Base-by-base conservation (phyloP, 2,888 invertebrate species). In the Agrochola circellaris region DNA sequence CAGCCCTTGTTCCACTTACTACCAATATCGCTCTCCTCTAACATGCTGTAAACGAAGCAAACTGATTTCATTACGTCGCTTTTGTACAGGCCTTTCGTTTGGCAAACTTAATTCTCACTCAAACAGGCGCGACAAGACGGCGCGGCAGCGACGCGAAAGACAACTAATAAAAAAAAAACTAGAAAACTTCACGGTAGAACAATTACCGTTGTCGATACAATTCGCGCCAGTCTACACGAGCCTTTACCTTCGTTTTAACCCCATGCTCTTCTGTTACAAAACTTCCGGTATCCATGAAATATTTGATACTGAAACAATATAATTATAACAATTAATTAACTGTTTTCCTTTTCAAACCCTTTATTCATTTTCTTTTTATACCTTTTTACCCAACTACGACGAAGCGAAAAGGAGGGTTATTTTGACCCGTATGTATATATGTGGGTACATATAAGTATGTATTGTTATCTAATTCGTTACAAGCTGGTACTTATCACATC, bases 291-390 rank as follows among this genome's bases (percentile, higher is more conserved):
- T 51, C 23, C 38, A 38, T n/a, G 51, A 20, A 56, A 70, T 26
- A 69, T 48, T 9, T 62, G 9, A 11, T 51, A 54, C n/a, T 54
- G n/a, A 62, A 67, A 79, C 56, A 64, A 58, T 58, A 64, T 30
- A 71, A 66, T 71, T 11, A 42, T 67, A 42, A 71, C 38, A 67
- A 56, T 67, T 48, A 34, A 78, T 20, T 42, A 30, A 8, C 5
- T 23, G 1, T 38, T 69, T 62, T 67, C 45, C 26, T 56, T 67
- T 67, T 56, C 13, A 26, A 61, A 26, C 8, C 34, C 45, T 62
- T 65, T 38, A 65, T 20, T n/a, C 11, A 30, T 30, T 64, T 71
- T 20, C 45, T 30, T 71, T 71, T 7, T 60, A 0, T 42, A 15
- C 11, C n/a, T 67, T 38, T 42, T 42, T 42, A 42, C 9, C 9